phyloP scores from a whole-genome alignment of 2,797 vertebrate genomes.

The Pseudomugil gertrudae region DNA sequence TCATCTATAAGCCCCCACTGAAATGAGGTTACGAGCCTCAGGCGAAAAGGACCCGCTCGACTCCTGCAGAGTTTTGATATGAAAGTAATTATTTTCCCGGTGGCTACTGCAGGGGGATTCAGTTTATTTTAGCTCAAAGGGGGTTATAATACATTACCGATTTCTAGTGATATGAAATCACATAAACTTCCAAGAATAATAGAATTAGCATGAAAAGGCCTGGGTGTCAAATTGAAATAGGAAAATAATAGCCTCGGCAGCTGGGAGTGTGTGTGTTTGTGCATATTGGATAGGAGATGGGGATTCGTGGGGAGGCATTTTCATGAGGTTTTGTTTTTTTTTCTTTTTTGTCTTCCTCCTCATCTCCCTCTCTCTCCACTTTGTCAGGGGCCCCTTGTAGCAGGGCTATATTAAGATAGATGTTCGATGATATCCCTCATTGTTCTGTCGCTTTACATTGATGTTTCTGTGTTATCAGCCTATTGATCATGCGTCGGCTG shows the following conservation, averaged over 20 bases:
- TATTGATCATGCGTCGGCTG: constrained; percentile 99
- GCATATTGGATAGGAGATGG: constrained; percentile 97
- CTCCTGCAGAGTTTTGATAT: constrained; percentile 99
- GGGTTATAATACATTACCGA: constrained; percentile 99
- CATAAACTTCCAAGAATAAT: constrained; percentile 99
- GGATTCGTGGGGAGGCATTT: constrained; percentile 99
- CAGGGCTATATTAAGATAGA: constrained; percentile 99
- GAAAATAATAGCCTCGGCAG: constrained; percentile 99
- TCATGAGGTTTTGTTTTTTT: constrained; percentile 88
- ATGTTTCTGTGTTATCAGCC: constrained; percentile 99
- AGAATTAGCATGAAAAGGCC: constrained; percentile 99
- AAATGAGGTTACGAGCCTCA: constrained; percentile 94
- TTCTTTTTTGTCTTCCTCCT: constrained; percentile 2
- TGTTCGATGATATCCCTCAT: constrained; percentile 99
- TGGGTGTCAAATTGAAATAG: constrained; percentile 99
- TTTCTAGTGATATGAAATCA: constrained; percentile 99
- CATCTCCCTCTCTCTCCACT: constrained; percentile 80
- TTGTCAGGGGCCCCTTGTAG: constrained; percentile 96
- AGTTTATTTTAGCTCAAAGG: constrained; percentile 98
- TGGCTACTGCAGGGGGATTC: constrained; percentile 99
- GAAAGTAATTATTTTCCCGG: constrained; percentile 99
- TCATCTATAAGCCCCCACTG: constrained; percentile 90
- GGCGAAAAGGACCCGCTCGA: constrained; percentile 96
- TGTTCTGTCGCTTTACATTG: constrained; percentile 99
- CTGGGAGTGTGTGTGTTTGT: constrained; percentile 98